Evolutionary conservation across 2,888 invertebrate genomes (phyloP).

Genomic region (Timema podura): DNA sequence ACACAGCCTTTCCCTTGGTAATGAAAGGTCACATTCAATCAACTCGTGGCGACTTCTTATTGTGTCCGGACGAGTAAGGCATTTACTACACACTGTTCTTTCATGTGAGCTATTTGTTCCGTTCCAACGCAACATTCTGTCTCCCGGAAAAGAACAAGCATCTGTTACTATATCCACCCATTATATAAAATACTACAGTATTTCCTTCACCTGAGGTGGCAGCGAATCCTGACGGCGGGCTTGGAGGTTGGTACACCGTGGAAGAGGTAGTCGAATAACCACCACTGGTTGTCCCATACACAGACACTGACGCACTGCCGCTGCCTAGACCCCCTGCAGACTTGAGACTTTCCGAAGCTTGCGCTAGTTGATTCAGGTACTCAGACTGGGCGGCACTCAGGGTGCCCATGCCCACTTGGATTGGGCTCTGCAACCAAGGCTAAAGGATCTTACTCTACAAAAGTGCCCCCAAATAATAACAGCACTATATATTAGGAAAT

Average conservation of each 20-base stretch:
- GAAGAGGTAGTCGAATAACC: constrained; percentile 30
- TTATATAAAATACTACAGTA: background rate
- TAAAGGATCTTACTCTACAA: constrained; percentile 6
- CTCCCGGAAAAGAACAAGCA: too few relatives aligned
- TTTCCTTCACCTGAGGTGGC: constrained; percentile 23
- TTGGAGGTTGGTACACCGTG: constrained; percentile 30
- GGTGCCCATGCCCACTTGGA: constrained; percentile 33
- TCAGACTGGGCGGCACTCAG: constrained; percentile 57
- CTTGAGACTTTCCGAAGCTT: constrained; percentile 54
- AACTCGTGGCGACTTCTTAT: too few relatives aligned
- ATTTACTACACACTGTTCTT: too few relatives aligned
- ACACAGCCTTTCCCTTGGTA: too few relatives aligned
- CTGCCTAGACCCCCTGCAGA: constrained; percentile 46
- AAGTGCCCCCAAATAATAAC: background rate
- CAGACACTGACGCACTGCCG: constrained; percentile 24
- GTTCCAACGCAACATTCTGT: too few relatives aligned
- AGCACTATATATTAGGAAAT: too few relatives aligned
- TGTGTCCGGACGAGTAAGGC: too few relatives aligned
- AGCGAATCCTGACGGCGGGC: constrained; percentile 31
- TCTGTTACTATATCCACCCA: background rate
- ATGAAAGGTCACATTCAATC: too few relatives aligned
- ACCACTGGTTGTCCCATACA: constrained; percentile 27
- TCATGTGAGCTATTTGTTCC: too few relatives aligned
- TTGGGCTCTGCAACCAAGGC: constrained; percentile 33
- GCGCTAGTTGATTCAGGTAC: constrained; percentile 55